Conservation (phyloP, 1,140 invertebrate genomes). For the Platyscapa corneri region DNA sequence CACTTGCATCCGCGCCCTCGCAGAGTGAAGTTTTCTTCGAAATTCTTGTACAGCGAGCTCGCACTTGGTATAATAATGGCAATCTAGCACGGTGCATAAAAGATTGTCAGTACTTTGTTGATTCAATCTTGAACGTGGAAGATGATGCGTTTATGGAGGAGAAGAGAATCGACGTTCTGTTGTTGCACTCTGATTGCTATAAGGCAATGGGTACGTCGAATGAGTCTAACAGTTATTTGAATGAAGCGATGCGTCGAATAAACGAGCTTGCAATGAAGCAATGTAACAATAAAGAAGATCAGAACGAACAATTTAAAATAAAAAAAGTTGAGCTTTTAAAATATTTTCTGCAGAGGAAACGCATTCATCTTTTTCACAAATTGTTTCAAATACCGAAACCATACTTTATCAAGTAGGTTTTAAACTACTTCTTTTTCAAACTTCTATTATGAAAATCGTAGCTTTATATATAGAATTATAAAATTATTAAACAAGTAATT, state of each 20-base stretch:
- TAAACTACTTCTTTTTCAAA: no score
- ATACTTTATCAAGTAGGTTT: no score
- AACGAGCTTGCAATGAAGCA: conserved; percentile 47
- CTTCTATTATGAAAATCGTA: no score
- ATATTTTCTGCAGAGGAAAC: conserved; percentile 45
- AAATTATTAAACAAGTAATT: no score
- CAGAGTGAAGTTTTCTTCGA: neutral
- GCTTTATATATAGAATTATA: no score
- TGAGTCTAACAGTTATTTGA: conserved; percentile 42
- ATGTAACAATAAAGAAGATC: neutral
- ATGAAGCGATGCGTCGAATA: conserved; percentile 56
- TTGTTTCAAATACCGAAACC: no score
- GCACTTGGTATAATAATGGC: neutral
- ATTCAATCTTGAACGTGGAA: neutral
- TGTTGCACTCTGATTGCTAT: conserved; percentile 60
- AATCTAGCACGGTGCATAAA: neutral
- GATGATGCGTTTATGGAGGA: conserved; percentile 44
- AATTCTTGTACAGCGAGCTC: neutral
- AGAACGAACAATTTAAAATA: conserved; percentile 33
- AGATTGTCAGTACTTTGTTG: conserved; percentile 19
- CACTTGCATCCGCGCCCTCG: neutral
- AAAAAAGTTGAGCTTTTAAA: conserved; percentile 55
- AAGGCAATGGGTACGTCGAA: conserved; percentile 53
- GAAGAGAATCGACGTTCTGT: conserved; percentile 58
- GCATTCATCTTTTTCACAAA: neutral